These are phyloP conservation scores for Acanthoscelides obtectus DNA, from an alignment of 2,888 invertebrate species.

Conservation along the genomic window DNA sequence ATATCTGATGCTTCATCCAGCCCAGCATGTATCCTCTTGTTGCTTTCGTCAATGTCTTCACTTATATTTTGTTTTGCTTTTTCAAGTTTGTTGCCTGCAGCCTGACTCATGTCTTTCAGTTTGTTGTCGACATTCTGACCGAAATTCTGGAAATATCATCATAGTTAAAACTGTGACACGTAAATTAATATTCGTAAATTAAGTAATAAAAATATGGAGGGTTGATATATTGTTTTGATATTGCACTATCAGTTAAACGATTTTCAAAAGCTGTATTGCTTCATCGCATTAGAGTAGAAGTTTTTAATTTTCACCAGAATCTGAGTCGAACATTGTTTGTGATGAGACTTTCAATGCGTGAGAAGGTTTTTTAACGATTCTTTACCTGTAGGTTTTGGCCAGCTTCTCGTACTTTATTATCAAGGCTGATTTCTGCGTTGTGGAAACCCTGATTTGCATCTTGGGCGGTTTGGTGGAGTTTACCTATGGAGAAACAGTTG, in stretches of 20 bases:
- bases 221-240: no score
- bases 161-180: no score
- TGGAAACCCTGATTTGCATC: conserved; percentile 27
- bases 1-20: conserved; percentile 27
- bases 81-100: conserved; percentile 22
- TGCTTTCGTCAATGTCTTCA: conserved; percentile 25
- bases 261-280: no score
- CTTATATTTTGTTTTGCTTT: conserved; percentile 16
- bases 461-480: conserved; percentile 18
- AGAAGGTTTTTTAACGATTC: no score
- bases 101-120: conserved; percentile 22
- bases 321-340: no score
- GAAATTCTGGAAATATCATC: conserved; percentile 14
- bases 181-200: no score
- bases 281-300: no score
- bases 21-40: conserved; percentile 30
- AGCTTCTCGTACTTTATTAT: conserved; percentile 23
- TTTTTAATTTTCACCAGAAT: no score
- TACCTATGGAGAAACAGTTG: neutral
- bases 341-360: no score
- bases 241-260: no score
- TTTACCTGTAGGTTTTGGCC: conserved; percentile 19
- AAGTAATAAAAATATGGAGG: no score
- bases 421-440: conserved; percentile 24
- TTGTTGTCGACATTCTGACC: conserved; percentile 21